These are phyloP conservation scores for Acrocyrtus sp. DNA, from an alignment of 2,888 invertebrate genomes.

Conservation along the genomic window DNA sequence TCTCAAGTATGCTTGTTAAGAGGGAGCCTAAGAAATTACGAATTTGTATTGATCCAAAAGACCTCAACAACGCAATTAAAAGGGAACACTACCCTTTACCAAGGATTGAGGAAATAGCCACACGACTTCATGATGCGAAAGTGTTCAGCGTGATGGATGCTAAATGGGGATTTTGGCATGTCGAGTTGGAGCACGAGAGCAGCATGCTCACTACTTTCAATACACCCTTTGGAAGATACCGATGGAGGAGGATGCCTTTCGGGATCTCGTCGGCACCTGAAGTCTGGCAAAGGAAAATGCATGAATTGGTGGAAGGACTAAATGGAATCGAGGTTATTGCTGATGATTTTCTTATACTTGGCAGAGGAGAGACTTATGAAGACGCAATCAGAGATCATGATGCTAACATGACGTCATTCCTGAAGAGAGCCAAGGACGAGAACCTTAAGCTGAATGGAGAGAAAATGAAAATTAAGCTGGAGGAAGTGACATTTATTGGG, in stretches of 20 bases:
- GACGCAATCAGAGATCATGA: constrained; percentile 50
- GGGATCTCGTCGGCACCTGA: constrained; percentile 54
- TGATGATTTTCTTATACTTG: constrained; percentile 54
- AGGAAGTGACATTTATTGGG: constrained; percentile 27
- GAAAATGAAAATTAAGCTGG: constrained; percentile 28
- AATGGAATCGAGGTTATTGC: constrained; percentile 52
- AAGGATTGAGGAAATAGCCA: constrained; percentile 51
- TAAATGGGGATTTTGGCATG: constrained; percentile 54
- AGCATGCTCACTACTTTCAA: constrained; percentile 56
- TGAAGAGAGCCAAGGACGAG: constrained; percentile 17
- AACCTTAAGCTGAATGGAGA: constrained; percentile 49
- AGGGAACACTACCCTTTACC: constrained; percentile 53
- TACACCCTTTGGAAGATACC: constrained; percentile 60
- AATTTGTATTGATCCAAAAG: constrained; percentile 57
- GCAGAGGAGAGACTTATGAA: constrained; percentile 43
- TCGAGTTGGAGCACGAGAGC: constrained; percentile 53
- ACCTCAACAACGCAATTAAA: constrained; percentile 55
- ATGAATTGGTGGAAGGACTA: constrained; percentile 41
- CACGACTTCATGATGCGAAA: constrained; percentile 33
- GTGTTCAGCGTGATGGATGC: constrained; percentile 54
- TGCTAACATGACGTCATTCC: constrained; percentile 35
- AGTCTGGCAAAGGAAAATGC: constrained; percentile 46
- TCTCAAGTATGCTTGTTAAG: constrained; percentile 54
- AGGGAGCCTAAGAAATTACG: constrained; percentile 56
- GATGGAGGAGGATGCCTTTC: constrained; percentile 56